Conservation (phyloP, 2,888 invertebrate genomes). For the Drosophila mimetica region DNA sequence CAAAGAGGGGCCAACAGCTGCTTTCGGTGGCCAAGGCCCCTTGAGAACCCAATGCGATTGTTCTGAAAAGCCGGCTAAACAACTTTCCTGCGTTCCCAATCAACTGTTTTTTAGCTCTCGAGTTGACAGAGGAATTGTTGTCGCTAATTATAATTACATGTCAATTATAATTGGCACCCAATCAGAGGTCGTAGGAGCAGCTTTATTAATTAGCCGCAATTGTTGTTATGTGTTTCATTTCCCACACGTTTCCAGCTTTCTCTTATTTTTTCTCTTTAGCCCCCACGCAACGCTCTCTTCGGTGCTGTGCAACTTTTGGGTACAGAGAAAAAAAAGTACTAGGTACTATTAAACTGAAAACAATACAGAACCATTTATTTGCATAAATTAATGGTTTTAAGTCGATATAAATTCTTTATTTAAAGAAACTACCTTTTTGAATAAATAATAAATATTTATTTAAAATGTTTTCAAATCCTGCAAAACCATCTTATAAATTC, state of each 20-base stretch:
- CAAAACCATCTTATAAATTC: too few relatives aligned
- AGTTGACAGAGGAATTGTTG: slow-evolving; percentile 22
- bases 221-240: slow-evolving; percentile 58
- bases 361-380: too few relatives aligned
- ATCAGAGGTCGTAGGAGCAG: slow-evolving; percentile 29
- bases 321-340: neutral
- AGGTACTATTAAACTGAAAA: too few relatives aligned
- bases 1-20: slow-evolving; percentile 1
- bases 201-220: slow-evolving; percentile 55
- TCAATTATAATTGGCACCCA: slow-evolving; percentile 31
- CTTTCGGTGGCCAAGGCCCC: slow-evolving; percentile 6
- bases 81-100: slow-evolving; percentile 3
- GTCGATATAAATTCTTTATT: too few relatives aligned
- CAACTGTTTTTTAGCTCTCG: neutral
- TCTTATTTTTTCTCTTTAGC: slow-evolving; percentile 30
- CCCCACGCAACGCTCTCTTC: slow-evolving; percentile 10
- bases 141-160: slow-evolving; percentile 35
- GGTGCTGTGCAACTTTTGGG: slow-evolving; percentile 23
- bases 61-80: slow-evolving; percentile 36
- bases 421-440: neutral
- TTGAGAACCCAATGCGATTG: slow-evolving; percentile 6
- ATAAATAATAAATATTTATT: neutral
- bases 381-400: too few relatives aligned
- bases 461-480: too few relatives aligned
- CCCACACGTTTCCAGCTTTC: slow-evolving; percentile 50